Evolutionary conservation across 2,797 vertebrate genomes (phyloP).

Genomic region (Microctenopoma stevenorrisi): DNA sequence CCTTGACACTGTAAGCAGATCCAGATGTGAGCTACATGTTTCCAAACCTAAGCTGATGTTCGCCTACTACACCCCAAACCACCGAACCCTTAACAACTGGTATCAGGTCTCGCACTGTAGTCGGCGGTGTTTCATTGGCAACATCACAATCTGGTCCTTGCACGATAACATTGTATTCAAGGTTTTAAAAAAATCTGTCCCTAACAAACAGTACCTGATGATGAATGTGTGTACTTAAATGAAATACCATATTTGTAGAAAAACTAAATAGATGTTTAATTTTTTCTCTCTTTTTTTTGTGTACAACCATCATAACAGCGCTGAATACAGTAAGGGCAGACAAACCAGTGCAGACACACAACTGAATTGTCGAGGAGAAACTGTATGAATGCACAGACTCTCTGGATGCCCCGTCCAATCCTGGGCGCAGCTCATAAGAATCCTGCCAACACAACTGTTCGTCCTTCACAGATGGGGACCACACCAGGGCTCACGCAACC

Average conservation of each 20-base stretch:
- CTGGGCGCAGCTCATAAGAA: slow-evolving; percentile 30
- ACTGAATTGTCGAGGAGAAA: slow-evolving; percentile 32
- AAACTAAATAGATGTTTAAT: not conserved
- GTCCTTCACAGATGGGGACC: slow-evolving; percentile 86
- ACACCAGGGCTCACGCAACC: slow-evolving; percentile 76
- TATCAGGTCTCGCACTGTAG: slow-evolving; percentile 82
- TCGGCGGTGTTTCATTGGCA: slow-evolving; percentile 86
- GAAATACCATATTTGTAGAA: not conserved
- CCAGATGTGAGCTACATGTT: slow-evolving; percentile 81
- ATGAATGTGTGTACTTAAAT: no score
- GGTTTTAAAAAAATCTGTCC: not conserved
- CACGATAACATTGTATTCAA: not conserved
- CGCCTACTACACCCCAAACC: slow-evolving; percentile 66
- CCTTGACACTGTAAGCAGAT: slow-evolving; percentile 71
- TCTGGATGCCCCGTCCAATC: slow-evolving; percentile 48
- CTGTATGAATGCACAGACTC: slow-evolving; percentile 23
- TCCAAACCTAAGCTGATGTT: slow-evolving; percentile 69
- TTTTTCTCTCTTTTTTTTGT: no score
- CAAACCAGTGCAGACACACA: slow-evolving; percentile 17
- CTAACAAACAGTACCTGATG: no score
- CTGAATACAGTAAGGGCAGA: not conserved
- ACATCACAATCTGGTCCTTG: slow-evolving; percentile 33
- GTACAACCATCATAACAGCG: not conserved
- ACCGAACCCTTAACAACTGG: slow-evolving; percentile 58
- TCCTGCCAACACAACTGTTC: slow-evolving; percentile 70